phyloP scores from a whole-genome alignment of 2,113 vertebrate species.

The Nothobranchius kuhntae region DNA sequence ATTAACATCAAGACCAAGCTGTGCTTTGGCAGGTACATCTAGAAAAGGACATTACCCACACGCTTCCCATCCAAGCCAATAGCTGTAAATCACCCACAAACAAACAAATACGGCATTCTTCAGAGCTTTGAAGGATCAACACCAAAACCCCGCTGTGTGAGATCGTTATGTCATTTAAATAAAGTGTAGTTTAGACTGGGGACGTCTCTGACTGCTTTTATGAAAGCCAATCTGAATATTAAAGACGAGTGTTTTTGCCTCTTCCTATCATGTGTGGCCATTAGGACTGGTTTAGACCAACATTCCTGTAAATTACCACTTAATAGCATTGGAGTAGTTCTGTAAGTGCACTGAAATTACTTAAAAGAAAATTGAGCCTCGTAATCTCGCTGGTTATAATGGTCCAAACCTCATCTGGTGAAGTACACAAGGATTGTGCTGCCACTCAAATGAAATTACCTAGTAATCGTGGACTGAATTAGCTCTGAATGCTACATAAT shows the following conservation, averaged over 20 bases:
- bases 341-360: not conserved
- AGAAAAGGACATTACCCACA: constrained; percentile 15
- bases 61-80: constrained; percentile 7
- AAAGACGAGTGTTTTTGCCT: no score
- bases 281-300: not conserved
- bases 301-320: not conserved
- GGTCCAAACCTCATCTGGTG: not conserved
- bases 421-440: not conserved
- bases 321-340: not conserved
- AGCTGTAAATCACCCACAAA: constrained; percentile 7
- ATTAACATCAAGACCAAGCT: constrained; percentile 4
- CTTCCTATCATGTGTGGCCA: no score
- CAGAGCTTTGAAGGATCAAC: no score
- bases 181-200: no score
- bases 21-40: constrained; percentile 15
- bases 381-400: not conserved
- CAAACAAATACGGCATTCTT: not conserved
- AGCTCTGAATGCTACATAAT: not conserved
- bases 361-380: not conserved
- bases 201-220: no score
- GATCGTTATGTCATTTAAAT: no score
- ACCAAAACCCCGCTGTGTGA: no score
- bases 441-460: not conserved
- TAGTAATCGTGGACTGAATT: not conserved
- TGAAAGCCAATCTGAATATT: no score